Conservation (phyloP, 1,140 invertebrate genomes). For the Diprion similis region DNA sequence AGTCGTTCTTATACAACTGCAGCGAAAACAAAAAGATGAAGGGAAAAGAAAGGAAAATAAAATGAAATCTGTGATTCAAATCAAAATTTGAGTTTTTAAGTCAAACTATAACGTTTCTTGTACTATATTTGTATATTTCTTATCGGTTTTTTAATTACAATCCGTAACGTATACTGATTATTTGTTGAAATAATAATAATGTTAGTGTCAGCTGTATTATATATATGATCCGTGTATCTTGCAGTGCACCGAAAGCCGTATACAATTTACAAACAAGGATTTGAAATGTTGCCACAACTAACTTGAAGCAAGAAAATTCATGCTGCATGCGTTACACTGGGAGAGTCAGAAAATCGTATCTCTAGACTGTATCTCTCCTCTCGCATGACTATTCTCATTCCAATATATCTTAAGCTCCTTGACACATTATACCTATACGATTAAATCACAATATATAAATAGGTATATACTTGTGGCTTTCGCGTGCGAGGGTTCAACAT, state of each 20-base stretch:
- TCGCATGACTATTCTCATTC: background rate
- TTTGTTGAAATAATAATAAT: background rate
- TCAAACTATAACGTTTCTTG: background rate
- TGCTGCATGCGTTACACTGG: background rate
- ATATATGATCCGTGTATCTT: background rate
- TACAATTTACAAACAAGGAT: background rate
- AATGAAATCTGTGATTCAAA: slow-evolving; percentile 12
- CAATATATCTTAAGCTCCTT: background rate
- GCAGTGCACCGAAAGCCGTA: background rate
- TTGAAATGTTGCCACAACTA: background rate
- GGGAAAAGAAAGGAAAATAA: background rate
- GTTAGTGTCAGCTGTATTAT: background rate
- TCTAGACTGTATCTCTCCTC: background rate
- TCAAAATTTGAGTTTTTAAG: slow-evolving; percentile 8
- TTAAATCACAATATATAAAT: too few species aligned
- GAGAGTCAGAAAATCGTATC: background rate
- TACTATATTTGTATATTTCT: background rate
- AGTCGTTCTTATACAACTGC: background rate
- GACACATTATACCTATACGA: background rate
- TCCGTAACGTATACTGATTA: background rate
- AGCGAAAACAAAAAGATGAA: background rate
- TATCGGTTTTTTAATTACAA: background rate
- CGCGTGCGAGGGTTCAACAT: background rate
- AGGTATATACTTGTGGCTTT: background rate
- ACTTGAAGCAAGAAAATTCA: background rate